phyloP scores from a whole-genome alignment of 2,113 vertebrate genomes.

The Python bivittatus region DNA sequence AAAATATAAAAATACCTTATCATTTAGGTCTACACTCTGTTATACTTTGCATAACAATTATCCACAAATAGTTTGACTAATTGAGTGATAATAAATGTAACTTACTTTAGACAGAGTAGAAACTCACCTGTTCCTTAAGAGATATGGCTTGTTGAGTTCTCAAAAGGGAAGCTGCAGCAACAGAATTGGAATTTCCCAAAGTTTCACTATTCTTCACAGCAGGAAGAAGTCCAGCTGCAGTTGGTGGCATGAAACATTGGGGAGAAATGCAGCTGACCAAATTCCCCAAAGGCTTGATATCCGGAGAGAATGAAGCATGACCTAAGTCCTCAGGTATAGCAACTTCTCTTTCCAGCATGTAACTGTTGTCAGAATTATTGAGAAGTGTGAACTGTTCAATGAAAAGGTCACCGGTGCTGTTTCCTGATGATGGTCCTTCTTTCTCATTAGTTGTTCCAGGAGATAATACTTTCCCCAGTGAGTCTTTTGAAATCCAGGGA shows the following conservation, averaged over 20 bases:
- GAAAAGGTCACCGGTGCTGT: not conserved
- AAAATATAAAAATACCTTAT: not conserved
- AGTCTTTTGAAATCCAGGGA: constrained; percentile 4
- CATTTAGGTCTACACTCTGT: not conserved
- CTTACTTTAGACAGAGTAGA: constrained; percentile 6
- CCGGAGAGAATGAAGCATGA: constrained; percentile 1
- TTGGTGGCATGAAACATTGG: constrained; percentile 1
- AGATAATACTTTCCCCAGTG: not conserved
- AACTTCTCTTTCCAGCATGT: not conserved
- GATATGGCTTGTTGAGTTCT: not conserved
- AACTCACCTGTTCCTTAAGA: constrained; percentile 43
- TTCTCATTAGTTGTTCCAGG: not conserved
- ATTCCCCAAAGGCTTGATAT: not conserved
- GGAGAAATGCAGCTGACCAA: constrained; percentile 2
- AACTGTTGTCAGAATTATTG: not conserved
- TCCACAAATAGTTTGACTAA: not conserved
- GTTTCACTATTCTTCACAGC: not conserved
- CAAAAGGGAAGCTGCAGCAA: not conserved
- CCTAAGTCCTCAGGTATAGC: not conserved
- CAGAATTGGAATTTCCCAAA: not conserved
- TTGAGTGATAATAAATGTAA: not conserved
- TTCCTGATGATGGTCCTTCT: not conserved
- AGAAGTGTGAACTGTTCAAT: not conserved
- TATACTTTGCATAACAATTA: not conserved
- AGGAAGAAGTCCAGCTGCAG: constrained; percentile 24